Evolutionary conservation across 2,888 invertebrate genomes (phyloP), one percentile per base, ranked within the genome.

Genomic region (Hypsopygia costalis): DNA sequence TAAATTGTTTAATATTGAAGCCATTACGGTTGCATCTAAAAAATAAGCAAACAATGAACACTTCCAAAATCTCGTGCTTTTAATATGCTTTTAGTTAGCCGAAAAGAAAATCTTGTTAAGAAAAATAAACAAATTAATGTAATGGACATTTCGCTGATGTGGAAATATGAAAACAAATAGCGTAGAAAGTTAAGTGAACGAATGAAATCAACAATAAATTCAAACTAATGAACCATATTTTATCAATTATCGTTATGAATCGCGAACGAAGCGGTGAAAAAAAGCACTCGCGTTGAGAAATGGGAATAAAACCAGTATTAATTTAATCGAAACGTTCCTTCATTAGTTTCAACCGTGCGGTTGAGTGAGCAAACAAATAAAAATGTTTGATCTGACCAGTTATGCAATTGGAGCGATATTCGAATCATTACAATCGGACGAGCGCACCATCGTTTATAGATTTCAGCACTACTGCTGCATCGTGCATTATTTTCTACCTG

Each of bases 261-360:
- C 49, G 58, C 52, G 67, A 62, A 51, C 51, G 55, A 59, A 45
- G 49, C 54, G 55, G 61, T 49, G 57, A 70, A 75, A 77, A n/a
- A 75, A 72, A 69, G 53, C 62, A 61, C 62, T 58, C 65, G 58
- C 54, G 60, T 60, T 51, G 68, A 71, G 62, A 62, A 71, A 62
- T 61, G 66, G 62, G 70, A 77, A 81, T 77, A 78, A 79, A 83
- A 77, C 65, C 63, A 51, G 67, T 73, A 80, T 82, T 81, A 81
- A 85, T 80, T 85, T 80, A 81, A 85, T 82, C 72, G 78, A 82
- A 78, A 79, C 73, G 77, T 62, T 79, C 80, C 83, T 86, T 86
- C 83, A 86, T 85, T 86, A 85, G 82, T 82, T 82, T 70, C 79
- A 80, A 69, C 63, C 66, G 69, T 77, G 76, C 77, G 82, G 83